These are phyloP conservation scores for Tineola bisselliella DNA, from an alignment of 2,888 invertebrate species.

Conservation along the genomic window DNA sequence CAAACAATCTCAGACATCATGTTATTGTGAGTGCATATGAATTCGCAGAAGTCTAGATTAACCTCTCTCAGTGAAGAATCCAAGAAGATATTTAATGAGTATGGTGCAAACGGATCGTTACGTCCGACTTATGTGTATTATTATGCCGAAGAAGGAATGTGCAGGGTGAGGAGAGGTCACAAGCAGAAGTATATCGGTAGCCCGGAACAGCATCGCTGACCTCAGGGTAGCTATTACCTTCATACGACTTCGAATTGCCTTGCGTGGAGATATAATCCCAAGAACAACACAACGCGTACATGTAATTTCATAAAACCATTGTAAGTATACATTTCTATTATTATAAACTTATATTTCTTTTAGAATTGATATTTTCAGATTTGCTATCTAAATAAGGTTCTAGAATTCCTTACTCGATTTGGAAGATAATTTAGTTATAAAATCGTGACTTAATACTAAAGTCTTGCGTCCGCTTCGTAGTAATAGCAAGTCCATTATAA, in stretches of 20 bases:
- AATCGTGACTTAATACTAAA: constrained; percentile 13
- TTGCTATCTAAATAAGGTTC: neutral
- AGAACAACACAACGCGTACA: neutral
- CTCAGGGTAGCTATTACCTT: constrained; percentile 15
- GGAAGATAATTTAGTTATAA: constrained; percentile 11
- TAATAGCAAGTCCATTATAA: constrained; percentile 19
- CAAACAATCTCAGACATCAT: too few species aligned
- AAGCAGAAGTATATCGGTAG: constrained; percentile 47
- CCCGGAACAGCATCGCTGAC: constrained; percentile 18
- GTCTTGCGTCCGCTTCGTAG: constrained; percentile 6
- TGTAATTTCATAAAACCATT: neutral
- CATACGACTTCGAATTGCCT: constrained; percentile 11
- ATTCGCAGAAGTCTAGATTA: neutral
- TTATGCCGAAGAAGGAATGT: constrained; percentile 63
- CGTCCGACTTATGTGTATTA: constrained; percentile 56
- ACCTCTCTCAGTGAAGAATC: constrained; percentile 21
- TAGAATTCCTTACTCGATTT: neutral
- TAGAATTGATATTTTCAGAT: neutral
- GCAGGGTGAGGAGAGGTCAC: constrained; percentile 48
- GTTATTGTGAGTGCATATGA: neutral
- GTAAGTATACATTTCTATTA: neutral
- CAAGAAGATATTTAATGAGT: constrained; percentile 52
- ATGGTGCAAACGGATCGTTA: constrained; percentile 48
- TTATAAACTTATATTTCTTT: neutral
- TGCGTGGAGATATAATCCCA: constrained; percentile 5